phyloP scores from a whole-genome alignment of 30 jellyfish, hydroid and myxozoan species.

The Cassiopea andromeda region DNA sequence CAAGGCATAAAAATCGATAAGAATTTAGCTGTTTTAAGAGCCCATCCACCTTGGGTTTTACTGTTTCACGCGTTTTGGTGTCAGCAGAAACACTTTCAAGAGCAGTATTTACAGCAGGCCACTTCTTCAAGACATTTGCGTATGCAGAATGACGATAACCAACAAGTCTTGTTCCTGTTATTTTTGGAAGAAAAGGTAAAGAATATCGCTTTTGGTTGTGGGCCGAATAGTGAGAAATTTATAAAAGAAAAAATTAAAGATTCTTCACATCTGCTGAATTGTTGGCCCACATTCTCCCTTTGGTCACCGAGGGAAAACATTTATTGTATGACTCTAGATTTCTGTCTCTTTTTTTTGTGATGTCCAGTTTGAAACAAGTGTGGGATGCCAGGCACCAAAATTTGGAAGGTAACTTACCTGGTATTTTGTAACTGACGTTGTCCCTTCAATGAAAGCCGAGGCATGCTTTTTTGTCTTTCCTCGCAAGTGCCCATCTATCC shows the following conservation, averaged over 20 bases:
- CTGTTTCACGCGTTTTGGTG: neutral
- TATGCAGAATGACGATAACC: neutral
- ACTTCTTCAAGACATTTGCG: neutral
- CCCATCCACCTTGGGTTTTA: neutral
- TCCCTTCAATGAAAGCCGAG: no score
- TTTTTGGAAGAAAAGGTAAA: neutral
- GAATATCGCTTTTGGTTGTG: no score
- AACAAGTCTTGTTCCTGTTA: neutral
- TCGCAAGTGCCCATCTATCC: neutral
- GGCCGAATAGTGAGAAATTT: neutral
- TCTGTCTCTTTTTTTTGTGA: no score
- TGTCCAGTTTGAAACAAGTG: no score
- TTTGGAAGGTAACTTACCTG: no score
- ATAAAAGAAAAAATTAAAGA: neutral
- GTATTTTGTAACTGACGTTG: no score
- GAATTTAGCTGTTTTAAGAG: neutral
- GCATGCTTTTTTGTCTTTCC: neutral
- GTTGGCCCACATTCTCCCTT: no score
- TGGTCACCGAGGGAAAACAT: no score
- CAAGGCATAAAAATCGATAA: neutral
- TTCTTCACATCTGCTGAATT: no score
- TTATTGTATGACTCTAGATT: no score
- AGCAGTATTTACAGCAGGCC: neutral
- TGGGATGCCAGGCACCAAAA: no score
- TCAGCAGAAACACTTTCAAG: neutral